Conservation (phyloP, 2,113 vertebrate genomes). For the Stigmatopora nigra region DNA sequence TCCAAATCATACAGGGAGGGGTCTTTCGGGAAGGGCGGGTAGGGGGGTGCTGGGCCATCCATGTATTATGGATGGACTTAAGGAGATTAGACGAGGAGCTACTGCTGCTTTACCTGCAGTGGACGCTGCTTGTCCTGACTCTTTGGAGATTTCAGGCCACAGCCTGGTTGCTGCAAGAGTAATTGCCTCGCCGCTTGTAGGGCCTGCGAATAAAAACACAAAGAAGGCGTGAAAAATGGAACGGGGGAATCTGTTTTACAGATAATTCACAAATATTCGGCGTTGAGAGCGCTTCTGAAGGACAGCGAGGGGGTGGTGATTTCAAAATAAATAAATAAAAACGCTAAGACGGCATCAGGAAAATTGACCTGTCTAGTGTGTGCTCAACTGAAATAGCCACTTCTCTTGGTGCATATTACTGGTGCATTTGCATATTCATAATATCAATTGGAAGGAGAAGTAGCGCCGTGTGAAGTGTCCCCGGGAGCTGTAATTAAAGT, state of each 20-base stretch:
- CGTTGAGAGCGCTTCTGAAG: slow-evolving; percentile 78
- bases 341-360: slow-evolving; percentile 62
- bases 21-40: slow-evolving; percentile 52
- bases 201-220: slow-evolving; percentile 74
- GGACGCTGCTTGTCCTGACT: slow-evolving; percentile 97
- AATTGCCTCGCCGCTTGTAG: slow-evolving; percentile 97
- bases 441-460: slow-evolving; percentile 95
- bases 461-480: slow-evolving; percentile 94
- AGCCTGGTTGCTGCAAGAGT: slow-evolving; percentile 97
- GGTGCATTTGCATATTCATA: slow-evolving; percentile 96
- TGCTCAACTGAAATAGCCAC: slow-evolving; percentile 94
- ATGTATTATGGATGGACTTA: slow-evolving; percentile 70
- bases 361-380: slow-evolving; percentile 90
- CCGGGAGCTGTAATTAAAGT: slow-evolving; percentile 99
- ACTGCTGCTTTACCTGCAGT: slow-evolving; percentile 84
- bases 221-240: slow-evolving; percentile 40
- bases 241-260: slow-evolving; percentile 30
- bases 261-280: slow-evolving; percentile 76
- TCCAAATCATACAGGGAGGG: slow-evolving; percentile 74
- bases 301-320: slow-evolving; percentile 34
- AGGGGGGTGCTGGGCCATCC: slow-evolving; percentile 24
- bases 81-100: slow-evolving; percentile 64
- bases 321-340: not conserved
- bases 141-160: slow-evolving; percentile 98
- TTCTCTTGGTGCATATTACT: slow-evolving; percentile 86